Evolutionary conservation across 23 tunicate genomes (phyloP), one percentile per base, ranked within the genome.

Genomic region (Trididemnum clinides): DNA sequence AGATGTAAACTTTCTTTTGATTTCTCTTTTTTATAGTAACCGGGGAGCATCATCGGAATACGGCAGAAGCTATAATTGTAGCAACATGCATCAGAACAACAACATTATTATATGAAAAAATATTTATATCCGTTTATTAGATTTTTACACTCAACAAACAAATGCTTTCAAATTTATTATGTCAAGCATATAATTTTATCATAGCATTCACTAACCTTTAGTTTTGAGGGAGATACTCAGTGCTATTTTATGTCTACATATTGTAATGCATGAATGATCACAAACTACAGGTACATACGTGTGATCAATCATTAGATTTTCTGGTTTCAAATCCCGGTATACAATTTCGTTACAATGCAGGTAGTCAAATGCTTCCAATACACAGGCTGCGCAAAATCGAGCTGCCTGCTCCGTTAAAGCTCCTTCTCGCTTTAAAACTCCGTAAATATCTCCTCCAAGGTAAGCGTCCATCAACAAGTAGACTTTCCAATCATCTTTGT

Each of bases 381-480:
- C 90, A 77, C 99, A 96, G 0, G 90, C 96, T 38, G 89, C 54
- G 30, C 85, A 85, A 78, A 96, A 96, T 21, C 91, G 66, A 6
- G 96, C 96, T 1, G 77, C 51, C 12, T 30, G 65, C 22, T 96
- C 99, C 15, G 84, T 57, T 2, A 96, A 78, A 12, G 99, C 85
- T 10, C 99, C 99, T 32, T 33, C 33, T 2, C 83, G 37, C 49
- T 89, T 91, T 57, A 96, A 75, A 12, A 78, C 78, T 33, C 72
- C 71, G 51, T 86, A 96, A 20, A 96, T 32, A 23, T 96, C 99
- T 19, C 99, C 99, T 18, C 99, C 99, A 3, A 96, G 72, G 58
- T 91, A 89, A 20, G 96, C 99, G 33, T 96, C 99, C 92, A 92
- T 96, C 10, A 96, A 80, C 87, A 96, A 83, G 64, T 96, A 96